phyloP scores from a whole-genome alignment of 2,113 vertebrate genomes.

The Empidonax traillii region DNA sequence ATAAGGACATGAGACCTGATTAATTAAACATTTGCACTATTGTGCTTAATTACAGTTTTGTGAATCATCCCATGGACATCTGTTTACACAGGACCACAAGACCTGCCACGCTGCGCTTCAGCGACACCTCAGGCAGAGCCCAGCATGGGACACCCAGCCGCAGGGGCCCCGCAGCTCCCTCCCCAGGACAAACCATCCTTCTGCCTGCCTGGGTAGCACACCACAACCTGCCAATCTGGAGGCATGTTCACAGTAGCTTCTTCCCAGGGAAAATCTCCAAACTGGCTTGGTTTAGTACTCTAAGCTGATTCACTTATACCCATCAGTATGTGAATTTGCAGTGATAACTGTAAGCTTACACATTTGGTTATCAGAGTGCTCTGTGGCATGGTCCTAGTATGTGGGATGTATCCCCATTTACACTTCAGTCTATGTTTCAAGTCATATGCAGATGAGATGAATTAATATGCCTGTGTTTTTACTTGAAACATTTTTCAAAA shows the following conservation, averaged over 20 bases:
- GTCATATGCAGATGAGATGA: not conserved
- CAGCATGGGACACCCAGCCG: not conserved
- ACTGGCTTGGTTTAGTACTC: not conserved
- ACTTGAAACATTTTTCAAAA: not conserved
- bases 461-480: not conserved
- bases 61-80: constrained; percentile 65
- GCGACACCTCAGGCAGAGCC: not conserved
- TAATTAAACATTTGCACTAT: constrained; percentile 79
- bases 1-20: constrained; percentile 76
- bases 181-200: not conserved
- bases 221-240: not conserved
- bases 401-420: too few species aligned
- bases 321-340: not conserved
- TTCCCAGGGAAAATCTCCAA: not conserved
- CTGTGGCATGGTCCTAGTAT: not conserved
- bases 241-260: accelerated
- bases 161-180: accelerated
- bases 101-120: not conserved
- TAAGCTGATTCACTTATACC: accelerated
- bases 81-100: constrained; percentile 52
- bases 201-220: not conserved
- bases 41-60: constrained; percentile 68
- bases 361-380: not conserved
- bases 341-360: not conserved
- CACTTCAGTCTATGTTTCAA: not conserved